A percentile compares a stretch with the other conserved stretches of the same genome.
phyloP scores from a whole-genome alignment of 92 coral and sea anemone species.

The Chrysogorgia sp. region DNA sequence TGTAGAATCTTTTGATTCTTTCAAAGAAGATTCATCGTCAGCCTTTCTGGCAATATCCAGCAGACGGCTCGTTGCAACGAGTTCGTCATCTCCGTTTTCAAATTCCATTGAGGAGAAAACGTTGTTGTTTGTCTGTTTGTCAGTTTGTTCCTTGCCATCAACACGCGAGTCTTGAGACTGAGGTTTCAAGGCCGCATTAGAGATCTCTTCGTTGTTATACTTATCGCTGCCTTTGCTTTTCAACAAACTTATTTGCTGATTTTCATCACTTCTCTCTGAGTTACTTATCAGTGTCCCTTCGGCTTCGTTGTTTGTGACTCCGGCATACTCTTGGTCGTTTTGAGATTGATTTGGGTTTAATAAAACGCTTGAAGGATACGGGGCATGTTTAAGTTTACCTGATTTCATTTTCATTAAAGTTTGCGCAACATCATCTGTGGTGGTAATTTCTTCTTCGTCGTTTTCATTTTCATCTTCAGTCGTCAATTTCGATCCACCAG shows the following conservation, averaged over 20 bases:
- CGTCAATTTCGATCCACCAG: not conserved
- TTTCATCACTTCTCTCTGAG: not conserved
- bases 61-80: conserved; percentile 31
- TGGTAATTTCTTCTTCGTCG: not conserved
- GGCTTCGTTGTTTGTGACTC: not conserved
- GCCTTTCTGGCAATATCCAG: conserved; percentile 27
- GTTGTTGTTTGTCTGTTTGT: conserved; percentile 16
- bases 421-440: conserved; percentile 26
- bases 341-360: not conserved
- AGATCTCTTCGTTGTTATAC: not conserved
- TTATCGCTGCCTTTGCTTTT: not conserved
- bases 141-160: not conserved
- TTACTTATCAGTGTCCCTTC: not conserved
- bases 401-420: conserved; percentile 24
- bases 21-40: conserved; percentile 30
- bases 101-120: conserved; percentile 34
- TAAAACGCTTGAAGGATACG: conserved; percentile 14
- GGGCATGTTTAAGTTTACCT: conserved; percentile 21
- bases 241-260: not conserved
- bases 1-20: conserved; percentile 6
- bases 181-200: not conserved
- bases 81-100: conserved; percentile 36
- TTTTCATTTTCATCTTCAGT: not conserved
- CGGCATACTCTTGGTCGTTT: not conserved
- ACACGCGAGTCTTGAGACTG: not conserved